Evolutionary conservation across 1,140 invertebrate species (phyloP).

Genomic region (Leptinotarsa undecemlineata): DNA sequence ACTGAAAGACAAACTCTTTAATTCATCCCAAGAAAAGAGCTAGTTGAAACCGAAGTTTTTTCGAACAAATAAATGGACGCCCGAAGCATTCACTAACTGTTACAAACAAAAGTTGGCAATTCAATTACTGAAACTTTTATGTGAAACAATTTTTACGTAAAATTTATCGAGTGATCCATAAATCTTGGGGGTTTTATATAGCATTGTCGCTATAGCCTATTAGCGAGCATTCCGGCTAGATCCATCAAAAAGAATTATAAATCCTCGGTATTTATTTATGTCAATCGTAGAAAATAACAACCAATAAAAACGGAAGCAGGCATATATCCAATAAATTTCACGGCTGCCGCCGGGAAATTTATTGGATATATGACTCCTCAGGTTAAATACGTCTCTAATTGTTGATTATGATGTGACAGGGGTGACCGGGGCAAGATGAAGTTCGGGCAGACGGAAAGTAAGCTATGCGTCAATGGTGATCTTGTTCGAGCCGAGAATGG

Average conservation of each 20-base stretch:
- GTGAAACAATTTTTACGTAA: conserved; percentile 38
- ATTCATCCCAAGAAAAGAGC: neutral
- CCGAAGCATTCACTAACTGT: conserved; percentile 34
- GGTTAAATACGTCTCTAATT: no score
- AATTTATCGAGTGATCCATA: conserved; percentile 39
- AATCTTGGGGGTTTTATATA: conserved; percentile 35
- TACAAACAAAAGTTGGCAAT: conserved; percentile 39
- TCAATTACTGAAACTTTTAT: conserved; percentile 42
- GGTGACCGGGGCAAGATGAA: no score
- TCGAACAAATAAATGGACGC: conserved; percentile 33
- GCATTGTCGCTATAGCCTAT: conserved; percentile 20
- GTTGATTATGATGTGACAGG: no score
- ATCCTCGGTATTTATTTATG: neutral
- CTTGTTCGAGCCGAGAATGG: no score
- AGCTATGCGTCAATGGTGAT: no score
- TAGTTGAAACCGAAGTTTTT: conserved; percentile 20
- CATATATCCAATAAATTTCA: no score
- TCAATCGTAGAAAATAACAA: neutral
- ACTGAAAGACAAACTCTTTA: neutral
- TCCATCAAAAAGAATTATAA: conserved; percentile 10
- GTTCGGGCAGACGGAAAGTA: no score
- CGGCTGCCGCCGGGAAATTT: no score
- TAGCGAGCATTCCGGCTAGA: neutral
- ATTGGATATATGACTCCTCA: no score
- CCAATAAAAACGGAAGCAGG: neutral